Conservation (phyloP, 2,797 vertebrate genomes). For the Allobates femoralis region DNA sequence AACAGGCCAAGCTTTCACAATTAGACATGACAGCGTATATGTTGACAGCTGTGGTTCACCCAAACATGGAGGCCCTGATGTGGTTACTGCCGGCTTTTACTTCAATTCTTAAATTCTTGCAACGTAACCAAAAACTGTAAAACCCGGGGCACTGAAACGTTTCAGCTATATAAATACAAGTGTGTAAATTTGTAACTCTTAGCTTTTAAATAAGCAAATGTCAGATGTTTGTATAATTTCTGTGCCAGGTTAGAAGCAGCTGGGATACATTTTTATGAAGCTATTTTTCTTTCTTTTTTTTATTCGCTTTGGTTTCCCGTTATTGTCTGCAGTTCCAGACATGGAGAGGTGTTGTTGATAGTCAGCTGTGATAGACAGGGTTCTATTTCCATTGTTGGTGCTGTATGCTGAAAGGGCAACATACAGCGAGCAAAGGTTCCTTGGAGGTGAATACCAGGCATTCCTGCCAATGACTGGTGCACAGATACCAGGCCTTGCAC, state of each 20-base stretch:
- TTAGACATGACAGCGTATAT: no score
- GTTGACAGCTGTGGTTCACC: no score
- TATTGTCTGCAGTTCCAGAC: conserved; percentile 61
- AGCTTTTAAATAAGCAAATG: neutral
- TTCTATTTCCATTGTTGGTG: conserved; percentile 41
- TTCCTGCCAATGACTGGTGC: conserved; percentile 63
- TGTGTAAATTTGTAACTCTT: neutral
- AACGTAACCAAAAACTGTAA: neutral
- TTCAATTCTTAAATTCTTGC: neutral
- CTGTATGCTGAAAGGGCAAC: conserved; percentile 37
- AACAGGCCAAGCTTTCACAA: no score
- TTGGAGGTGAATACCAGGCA: conserved; percentile 64
- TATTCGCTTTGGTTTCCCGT: conserved; percentile 49
- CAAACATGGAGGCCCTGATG: no score
- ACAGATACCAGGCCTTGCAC: conserved; percentile 54
- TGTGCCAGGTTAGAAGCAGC: neutral
- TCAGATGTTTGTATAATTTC: neutral
- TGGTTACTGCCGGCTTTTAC: neutral
- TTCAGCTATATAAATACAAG: neutral
- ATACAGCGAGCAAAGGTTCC: conserved; percentile 59
- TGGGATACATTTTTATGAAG: conserved; percentile 29
- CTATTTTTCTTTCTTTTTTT: conserved; percentile 50
- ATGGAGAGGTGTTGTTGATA: conserved; percentile 62
- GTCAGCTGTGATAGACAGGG: conserved; percentile 18
- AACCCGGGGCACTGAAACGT: neutral